These are phyloP conservation scores for Megalonaias nervosa DNA, from an alignment of 1,140 invertebrate genomes.

Conservation along the genomic window DNA sequence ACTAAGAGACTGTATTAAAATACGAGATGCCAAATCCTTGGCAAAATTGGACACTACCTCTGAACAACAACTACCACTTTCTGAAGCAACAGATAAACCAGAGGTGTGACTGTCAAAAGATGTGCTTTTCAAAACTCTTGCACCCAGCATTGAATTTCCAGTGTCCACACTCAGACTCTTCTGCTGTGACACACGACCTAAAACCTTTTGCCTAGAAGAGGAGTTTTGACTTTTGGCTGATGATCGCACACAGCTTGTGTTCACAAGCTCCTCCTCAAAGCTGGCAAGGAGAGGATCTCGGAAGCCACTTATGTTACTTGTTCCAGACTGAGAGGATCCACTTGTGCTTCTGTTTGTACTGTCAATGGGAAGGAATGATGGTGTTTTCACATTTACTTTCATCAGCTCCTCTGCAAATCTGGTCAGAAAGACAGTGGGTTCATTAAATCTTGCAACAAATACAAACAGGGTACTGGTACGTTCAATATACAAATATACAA, in stretches of 20 bases:
- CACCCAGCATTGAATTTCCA: too few relatives aligned
- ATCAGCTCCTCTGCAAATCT: constrained; percentile 38
- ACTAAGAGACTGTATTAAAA: too few relatives aligned
- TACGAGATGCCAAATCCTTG: background rate
- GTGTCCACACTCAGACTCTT: too few relatives aligned
- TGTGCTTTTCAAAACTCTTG: too few relatives aligned
- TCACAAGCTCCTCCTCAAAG: constrained; percentile 32
- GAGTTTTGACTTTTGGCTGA: constrained; percentile 28
- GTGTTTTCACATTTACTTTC: constrained; percentile 32
- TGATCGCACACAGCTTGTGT: background rate
- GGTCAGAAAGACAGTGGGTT: background rate
- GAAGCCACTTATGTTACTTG: constrained; percentile 29
- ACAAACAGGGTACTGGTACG: too few relatives aligned
- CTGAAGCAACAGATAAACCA: constrained; percentile 11
- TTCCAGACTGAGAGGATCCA: constrained; percentile 27
- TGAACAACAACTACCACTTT: background rate
- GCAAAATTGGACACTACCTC: constrained; percentile 18
- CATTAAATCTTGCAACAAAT: background rate
- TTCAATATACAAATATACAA: too few relatives aligned
- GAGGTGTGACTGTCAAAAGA: too few relatives aligned
- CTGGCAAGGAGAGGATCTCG: constrained; percentile 30
- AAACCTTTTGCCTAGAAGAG: constrained; percentile 24
- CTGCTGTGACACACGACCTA: too few relatives aligned
- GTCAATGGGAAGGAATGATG: constrained; percentile 6
- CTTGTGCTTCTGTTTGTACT: constrained; percentile 14